Base-by-base conservation (phyloP, 37 sponge, comb jelly and placozoan species). In the Beroe ovata region DNA sequence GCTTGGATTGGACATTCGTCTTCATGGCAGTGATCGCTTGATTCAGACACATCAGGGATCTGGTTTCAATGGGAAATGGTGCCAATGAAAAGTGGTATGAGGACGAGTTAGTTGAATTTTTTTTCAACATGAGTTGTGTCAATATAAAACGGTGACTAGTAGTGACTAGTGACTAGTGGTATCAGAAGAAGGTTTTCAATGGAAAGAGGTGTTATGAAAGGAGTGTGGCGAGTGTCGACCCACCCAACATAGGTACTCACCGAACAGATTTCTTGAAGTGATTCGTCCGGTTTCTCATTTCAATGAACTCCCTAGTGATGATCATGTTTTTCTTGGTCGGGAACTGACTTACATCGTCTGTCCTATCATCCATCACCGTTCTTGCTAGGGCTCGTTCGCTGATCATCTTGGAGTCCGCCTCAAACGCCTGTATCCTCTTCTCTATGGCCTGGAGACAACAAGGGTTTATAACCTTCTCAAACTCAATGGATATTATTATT, bases 331-430 rank as follows among this genome's bases (percentile, higher is more conserved):
- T 77, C 84, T 23, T 11, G 54, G 84, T 77, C 11, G 26, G 26
- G 47, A 77, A 77, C 84, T 42, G 23, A 18, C 25, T 54, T 23
- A 1, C 84, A 41, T 77, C n/a, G 26, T 35, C 54, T 19, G 54
- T 8, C 8, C 84, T 1, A 8, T 77, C 84, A 20, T 77, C 84
- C 84, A 77, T 77, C 42, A 77, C 84, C 4, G 84, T 77, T 0
- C 84, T 1, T 38, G 19, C 28, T 3, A 77, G 84, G 41, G 84
- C 84, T 1, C 54, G 42, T 26, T 77, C 84, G 25, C 84, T 77
- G 21, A 77, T 77, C 84, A 77, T 77, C 84, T 35, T 77, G 41
- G 84, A 33, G 54, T 77, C 84, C 33, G 84, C 84, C 20, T 77
- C 84, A 35, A 32, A 77, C 8, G 84, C 54, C n/a, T 8, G n/a